These are phyloP conservation scores for Lycorma delicatula DNA, from an alignment of 1,140 invertebrate species.

Conservation along the genomic window DNA sequence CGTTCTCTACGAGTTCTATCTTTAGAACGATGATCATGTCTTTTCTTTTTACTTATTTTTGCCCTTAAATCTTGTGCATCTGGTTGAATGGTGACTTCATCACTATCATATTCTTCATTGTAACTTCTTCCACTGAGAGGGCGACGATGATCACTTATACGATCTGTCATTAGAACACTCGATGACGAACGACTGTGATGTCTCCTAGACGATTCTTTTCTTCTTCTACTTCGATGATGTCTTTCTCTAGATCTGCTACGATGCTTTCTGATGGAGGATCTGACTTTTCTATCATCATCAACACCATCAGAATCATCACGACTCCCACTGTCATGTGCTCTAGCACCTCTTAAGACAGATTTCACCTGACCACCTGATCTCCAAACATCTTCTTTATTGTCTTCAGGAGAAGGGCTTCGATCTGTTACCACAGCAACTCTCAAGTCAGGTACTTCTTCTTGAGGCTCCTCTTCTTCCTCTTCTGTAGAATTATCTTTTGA, in stretches of 20 bases:
- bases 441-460: constrained; percentile 12
- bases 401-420: neutral
- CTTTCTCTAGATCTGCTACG: constrained; percentile 12
- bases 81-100: neutral
- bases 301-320: no score
- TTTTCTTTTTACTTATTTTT: constrained; percentile 3
- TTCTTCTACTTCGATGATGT: constrained; percentile 2
- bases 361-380: neutral
- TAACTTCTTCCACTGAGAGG: neutral
- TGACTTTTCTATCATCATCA: neutral
- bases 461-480: constrained; percentile 4
- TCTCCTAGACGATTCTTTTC: neutral
- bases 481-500: no score
- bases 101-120: neutral
- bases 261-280: constrained; percentile 8
- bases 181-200: neutral
- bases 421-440: constrained; percentile 9
- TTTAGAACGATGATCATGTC: neutral
- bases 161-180: neutral
- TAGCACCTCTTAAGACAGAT: constrained; percentile 10
- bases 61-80: constrained; percentile 3
- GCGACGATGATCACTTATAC: neutral
- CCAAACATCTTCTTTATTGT: neutral
- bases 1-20: neutral
- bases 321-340: neutral